Evolutionary conservation across 2,888 invertebrate species (phyloP).

Genomic region (Trichogramma dendrolimi): DNA sequence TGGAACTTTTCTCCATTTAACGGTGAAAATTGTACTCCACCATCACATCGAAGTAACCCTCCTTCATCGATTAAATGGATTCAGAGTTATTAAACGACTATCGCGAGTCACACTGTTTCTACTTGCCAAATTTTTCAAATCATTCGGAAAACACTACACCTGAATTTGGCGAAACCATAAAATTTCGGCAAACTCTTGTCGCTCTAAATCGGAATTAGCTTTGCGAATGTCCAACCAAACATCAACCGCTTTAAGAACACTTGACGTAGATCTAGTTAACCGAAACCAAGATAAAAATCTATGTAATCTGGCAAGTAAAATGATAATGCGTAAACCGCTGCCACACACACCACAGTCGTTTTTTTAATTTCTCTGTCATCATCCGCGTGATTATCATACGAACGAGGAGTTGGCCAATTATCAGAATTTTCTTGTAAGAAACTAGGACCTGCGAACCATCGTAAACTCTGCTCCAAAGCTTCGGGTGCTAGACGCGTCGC

Average conservation of each 20-base stretch:
- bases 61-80: conserved; percentile 4
- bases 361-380: neutral
- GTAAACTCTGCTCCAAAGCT: neutral
- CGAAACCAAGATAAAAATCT: neutral
- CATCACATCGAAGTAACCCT: neutral
- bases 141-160: neutral
- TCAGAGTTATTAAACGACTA: neutral
- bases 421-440: conserved; percentile 2
- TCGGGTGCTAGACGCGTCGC: neutral
- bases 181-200: neutral
- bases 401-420: neutral
- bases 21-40: neutral
- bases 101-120: neutral
- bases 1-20: neutral
- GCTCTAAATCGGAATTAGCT: neutral
- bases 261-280: neutral
- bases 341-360: too few species aligned
- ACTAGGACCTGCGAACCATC: conserved; percentile 13
- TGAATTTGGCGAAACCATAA: neutral
- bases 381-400: neutral
- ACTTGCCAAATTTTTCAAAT: neutral
- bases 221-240: neutral
- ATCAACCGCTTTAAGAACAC: neutral
- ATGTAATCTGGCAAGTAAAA: neutral
- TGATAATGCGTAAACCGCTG: too few species aligned